These are phyloP conservation scores for Silvanus unidentatus DNA, from an alignment of 2,888 invertebrate genomes.

Conservation along the genomic window DNA sequence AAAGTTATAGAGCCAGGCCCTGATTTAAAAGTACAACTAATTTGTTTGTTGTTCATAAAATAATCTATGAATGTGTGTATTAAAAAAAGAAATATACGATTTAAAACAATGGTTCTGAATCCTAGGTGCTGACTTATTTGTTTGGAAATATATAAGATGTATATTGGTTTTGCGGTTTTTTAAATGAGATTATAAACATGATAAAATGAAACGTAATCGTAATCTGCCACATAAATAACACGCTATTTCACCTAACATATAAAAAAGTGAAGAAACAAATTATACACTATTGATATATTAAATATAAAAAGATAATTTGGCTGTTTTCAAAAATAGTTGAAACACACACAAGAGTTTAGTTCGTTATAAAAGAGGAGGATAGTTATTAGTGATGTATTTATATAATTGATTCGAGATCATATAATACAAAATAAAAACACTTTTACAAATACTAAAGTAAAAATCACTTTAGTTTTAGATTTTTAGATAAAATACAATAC, in stretches of 20 bases:
- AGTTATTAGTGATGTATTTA: background rate
- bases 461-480: constrained; percentile 38
- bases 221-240: constrained; percentile 43
- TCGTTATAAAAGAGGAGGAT: constrained; percentile 16
- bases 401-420: too few species aligned
- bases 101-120: constrained; percentile 26
- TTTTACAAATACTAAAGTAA: constrained; percentile 23
- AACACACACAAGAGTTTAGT: too few species aligned
- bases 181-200: constrained; percentile 32
- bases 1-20: constrained; percentile 42
- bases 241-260: constrained; percentile 42
- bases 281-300: constrained; percentile 39
- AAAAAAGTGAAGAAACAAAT: constrained; percentile 35
- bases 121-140: constrained; percentile 37
- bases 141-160: constrained; percentile 13
- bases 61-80: constrained; percentile 23
- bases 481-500: constrained; percentile 34
- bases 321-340: constrained; percentile 31
- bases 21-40: constrained; percentile 48
- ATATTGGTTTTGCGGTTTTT: constrained; percentile 40
- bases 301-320: constrained; percentile 20
- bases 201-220: constrained; percentile 31
- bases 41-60: constrained; percentile 44
- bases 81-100: constrained; percentile 10
- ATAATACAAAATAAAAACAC: too few species aligned